phyloP scores from a whole-genome alignment of 2,888 invertebrate species.

The Operophtera brumata region DNA sequence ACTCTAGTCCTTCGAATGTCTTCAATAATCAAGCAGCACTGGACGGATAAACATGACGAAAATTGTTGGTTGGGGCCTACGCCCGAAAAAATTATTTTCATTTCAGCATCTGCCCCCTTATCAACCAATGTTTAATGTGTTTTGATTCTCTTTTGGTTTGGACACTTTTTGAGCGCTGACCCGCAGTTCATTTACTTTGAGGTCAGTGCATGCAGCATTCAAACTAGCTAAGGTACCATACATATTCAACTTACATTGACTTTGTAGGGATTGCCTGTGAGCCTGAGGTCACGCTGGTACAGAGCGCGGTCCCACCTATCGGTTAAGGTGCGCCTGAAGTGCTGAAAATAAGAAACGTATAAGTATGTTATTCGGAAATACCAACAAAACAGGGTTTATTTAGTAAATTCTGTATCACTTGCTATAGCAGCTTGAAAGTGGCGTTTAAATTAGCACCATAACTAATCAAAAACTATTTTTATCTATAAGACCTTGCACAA shows the following conservation, averaged over 20 bases:
- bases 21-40: too few relatives aligned
- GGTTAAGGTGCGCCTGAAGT: constrained; percentile 78
- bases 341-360: constrained; percentile 56
- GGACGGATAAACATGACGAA: too few relatives aligned
- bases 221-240: too few relatives aligned
- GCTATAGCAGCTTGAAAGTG: neutral
- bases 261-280: constrained; percentile 82
- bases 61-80: too few relatives aligned
- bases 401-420: neutral
- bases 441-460: neutral
- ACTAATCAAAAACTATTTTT: neutral
- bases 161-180: too few relatives aligned
- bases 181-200: too few relatives aligned
- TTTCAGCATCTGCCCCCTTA: too few relatives aligned
- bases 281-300: constrained; percentile 82
- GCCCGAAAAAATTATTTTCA: too few relatives aligned
- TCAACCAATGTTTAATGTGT: too few relatives aligned
- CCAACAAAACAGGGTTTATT: neutral
- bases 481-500: neutral
- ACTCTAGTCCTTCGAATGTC: too few relatives aligned
- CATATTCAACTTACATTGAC: constrained; percentile 71
- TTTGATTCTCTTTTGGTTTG: too few relatives aligned
- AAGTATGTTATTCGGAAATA: neutral
- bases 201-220: too few relatives aligned
- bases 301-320: constrained; percentile 75